Base-by-base conservation (phyloP, 2,113 vertebrate species). In the Centrocercus urophasianus region DNA sequence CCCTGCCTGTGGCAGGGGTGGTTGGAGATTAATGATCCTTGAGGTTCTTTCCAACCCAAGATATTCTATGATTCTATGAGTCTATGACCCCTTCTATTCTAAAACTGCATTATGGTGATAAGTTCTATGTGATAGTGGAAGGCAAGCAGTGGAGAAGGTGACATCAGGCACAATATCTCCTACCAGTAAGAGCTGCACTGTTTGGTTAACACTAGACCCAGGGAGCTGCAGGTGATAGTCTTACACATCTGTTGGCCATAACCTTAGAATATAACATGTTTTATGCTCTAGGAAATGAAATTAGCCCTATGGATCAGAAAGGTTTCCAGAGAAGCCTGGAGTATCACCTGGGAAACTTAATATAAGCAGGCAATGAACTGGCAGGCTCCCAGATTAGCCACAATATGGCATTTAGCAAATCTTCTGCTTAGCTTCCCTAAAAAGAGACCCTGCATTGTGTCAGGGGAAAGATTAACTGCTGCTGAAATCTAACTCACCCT, bases 381-480 rank as follows among this genome's bases (percentile, higher is more conserved):
- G 32, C 25, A 81, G 42, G 48, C 47, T 76, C 71, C 67, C 56
- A 66, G 52, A 20, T 65, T 79, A 86, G 27, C 57, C 32, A 22
- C 21, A 54, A 0, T 60, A 18, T 24, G 69, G 67, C 72, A 74
- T 82, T 85, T 71, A 83, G 67, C 21, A 73, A 79, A 77, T 83
- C 57, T 67, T 70, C n/a, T 38, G 50, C 81, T 75, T 66, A 45
- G 52, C 7, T 3, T 59, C 54, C 38, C 32, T 86, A 81, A 59
- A 56, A 64, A 66, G 66, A 84, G 30, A 76, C 38, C 43, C 69
- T 2, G 6, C 32, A 6, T 60, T 0, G 0, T 60, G 60, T 83
- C 71, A 63, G 71, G 45, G 60, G 42, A 79, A 50, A 76, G 75
- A 84, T 89, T 86, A 89, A 85, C 81, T 79, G 83, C 84, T 85